These are phyloP conservation scores for Gadopsis bispinosus DNA, from an alignment of 2,797 vertebrate genomes.

Conservation along the genomic window DNA sequence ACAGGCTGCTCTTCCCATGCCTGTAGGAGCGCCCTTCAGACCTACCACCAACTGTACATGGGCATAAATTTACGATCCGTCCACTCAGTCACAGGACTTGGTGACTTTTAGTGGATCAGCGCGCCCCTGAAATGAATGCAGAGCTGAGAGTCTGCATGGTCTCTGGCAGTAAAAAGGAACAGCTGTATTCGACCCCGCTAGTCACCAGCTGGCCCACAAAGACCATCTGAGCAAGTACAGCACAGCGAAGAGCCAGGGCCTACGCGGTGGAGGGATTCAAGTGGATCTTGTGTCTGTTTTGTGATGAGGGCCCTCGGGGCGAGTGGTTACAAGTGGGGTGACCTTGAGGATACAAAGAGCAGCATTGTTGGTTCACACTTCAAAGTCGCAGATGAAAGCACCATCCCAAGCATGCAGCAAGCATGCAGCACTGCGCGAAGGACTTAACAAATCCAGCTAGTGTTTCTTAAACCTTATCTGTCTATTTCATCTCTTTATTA, in stretches of 20 bases:
- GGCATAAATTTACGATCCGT: conserved; percentile 29
- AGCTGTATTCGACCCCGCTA: conserved; percentile 37
- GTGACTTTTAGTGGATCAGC: conserved; percentile 26
- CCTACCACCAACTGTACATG: conserved; percentile 37
- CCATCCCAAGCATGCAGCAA: background rate
- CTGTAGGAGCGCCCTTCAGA: conserved; percentile 24
- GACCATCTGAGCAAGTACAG: conserved; percentile 9
- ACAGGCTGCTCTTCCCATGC: conserved; percentile 58
- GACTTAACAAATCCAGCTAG: background rate
- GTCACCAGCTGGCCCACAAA: conserved; percentile 30
- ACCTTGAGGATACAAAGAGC: conserved; percentile 58
- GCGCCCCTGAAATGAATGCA: conserved; percentile 29
- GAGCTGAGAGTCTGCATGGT: conserved; percentile 6
- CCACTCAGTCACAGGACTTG: conserved; percentile 24
- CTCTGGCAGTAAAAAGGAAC: conserved; percentile 23
- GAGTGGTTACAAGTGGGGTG: conserved; percentile 40
- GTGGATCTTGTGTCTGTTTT: conserved; percentile 39
- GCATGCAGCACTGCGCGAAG: background rate
- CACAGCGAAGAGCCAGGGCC: background rate
- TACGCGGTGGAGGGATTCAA: conserved; percentile 17
- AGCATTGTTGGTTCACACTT: conserved; percentile 53
- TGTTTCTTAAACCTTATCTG: conserved; percentile 19
- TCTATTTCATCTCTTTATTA: conserved; percentile 16
- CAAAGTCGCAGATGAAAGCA: conserved; percentile 20
- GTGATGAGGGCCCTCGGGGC: conserved; percentile 32